Conservation (phyloP, 2,113 vertebrate genomes). For the Vombatus ursinus region DNA sequence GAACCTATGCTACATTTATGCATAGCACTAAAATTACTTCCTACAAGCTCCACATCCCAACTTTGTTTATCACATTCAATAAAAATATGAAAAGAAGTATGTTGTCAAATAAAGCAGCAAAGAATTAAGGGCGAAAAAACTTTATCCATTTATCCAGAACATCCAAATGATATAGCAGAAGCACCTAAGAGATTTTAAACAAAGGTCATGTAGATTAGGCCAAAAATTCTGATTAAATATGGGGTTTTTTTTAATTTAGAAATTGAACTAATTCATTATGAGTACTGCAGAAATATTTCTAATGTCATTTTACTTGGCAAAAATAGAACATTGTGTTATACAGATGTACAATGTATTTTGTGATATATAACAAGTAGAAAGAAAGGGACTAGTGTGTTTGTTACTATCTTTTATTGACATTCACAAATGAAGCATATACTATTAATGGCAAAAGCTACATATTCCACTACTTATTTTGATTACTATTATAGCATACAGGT, state of each 20-base stretch:
- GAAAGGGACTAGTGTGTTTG: conserved; percentile 11
- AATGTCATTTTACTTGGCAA: neutral
- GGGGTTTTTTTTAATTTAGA: neutral
- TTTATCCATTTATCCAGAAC: neutral
- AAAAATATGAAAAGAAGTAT: neutral
- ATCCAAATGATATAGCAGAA: neutral
- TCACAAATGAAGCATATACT: neutral
- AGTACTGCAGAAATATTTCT: neutral
- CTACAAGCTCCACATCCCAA: neutral
- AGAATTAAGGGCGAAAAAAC: neutral
- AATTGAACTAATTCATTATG: neutral
- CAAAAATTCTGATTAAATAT: conserved; percentile 1
- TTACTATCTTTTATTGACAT: neutral
- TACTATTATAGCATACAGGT: conserved; percentile 35
- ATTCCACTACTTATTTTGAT: conserved; percentile 38
- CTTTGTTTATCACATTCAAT: neutral
- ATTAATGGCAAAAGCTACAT: neutral
- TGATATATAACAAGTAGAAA: neutral
- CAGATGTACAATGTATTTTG: neutral
- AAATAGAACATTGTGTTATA: conserved; percentile 11
- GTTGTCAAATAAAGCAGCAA: neutral
- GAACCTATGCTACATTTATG: neutral
- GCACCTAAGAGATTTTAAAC: neutral
- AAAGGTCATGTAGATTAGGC: neutral
- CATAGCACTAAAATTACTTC: neutral